Conservation (phyloP, 2,888 invertebrate species). For the Papilio gigon region DNA sequence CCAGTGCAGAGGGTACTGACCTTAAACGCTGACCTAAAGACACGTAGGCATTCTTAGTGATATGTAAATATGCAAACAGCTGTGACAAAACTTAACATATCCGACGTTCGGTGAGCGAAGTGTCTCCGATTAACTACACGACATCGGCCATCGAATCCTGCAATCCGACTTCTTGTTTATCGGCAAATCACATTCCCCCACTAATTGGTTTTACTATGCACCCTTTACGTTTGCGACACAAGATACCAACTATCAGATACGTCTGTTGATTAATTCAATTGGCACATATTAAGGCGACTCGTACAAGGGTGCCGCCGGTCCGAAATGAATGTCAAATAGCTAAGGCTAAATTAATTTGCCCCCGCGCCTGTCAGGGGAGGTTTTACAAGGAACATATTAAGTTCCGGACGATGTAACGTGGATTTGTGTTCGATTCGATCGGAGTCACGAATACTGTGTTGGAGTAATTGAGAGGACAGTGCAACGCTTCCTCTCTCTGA, state of each 20-base stretch:
- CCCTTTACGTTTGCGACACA: conserved; percentile 34
- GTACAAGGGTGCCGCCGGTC: conserved; percentile 53
- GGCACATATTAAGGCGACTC: conserved; percentile 53
- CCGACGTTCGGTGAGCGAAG: neutral
- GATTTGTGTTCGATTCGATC: conserved; percentile 30
- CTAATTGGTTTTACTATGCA: conserved; percentile 38
- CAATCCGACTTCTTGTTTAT: conserved; percentile 28
- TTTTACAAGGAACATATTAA: conserved; percentile 51
- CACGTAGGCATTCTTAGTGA: neutral
- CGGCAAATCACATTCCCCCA: conserved; percentile 27
- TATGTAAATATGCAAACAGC: neutral
- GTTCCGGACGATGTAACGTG: conserved; percentile 17
- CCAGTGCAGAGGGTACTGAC: too few relatives aligned
- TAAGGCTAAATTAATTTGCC: conserved; percentile 67
- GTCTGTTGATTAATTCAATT: conserved; percentile 55
- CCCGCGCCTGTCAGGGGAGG: conserved; percentile 58
- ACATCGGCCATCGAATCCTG: neutral
- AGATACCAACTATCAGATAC: conserved; percentile 38
- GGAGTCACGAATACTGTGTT: conserved; percentile 3
- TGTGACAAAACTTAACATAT: neutral
- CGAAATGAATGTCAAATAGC: conserved; percentile 69
- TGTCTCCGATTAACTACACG: neutral
- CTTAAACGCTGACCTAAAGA: too few relatives aligned
- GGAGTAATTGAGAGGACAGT: neutral
- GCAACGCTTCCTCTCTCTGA: neutral